Percentiles rank a stretch among this genome's conserved stretches.
These are phyloP conservation scores for Bradypodion ventrale DNA, from an alignment of 2,797 vertebrate species.

Conservation along the genomic window DNA sequence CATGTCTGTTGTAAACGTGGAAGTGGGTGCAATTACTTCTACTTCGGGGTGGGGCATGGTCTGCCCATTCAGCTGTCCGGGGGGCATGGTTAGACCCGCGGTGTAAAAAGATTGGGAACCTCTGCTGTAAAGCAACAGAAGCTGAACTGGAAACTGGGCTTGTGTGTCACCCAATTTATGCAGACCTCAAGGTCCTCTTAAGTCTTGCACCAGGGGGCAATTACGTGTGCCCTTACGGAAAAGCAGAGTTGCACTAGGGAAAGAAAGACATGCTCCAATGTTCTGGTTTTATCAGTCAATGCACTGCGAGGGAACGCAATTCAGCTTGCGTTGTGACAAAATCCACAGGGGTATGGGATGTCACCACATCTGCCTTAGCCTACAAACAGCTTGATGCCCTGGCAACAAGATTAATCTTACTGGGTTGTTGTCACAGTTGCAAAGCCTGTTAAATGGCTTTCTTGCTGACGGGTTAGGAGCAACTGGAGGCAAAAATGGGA, in stretches of 20 bases:
- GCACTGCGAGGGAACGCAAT: background rate
- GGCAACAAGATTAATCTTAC: slow-evolving; percentile 3
- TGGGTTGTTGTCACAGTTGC: background rate
- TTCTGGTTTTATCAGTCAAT: background rate
- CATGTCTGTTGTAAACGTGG: no score
- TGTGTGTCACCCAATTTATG: background rate
- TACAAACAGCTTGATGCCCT: slow-evolving; percentile 2
- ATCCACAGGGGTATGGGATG: background rate
- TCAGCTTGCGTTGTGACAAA: background rate
- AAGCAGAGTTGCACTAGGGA: background rate
- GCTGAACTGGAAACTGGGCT: background rate
- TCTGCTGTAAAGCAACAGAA: no score
- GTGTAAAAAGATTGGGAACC: no score
- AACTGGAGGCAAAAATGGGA: background rate
- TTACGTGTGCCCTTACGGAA: background rate
- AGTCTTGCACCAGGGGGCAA: background rate
- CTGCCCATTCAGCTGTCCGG: no score
- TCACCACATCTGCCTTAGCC: background rate
- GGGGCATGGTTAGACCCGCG: no score
- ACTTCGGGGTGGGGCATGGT: no score
- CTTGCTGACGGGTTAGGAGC: background rate
- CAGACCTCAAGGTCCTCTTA: background rate
- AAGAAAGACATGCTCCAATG: background rate
- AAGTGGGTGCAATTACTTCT: no score
- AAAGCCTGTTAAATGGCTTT: slow-evolving; percentile 20